Conservation (phyloP, 2,797 vertebrate species). For the Chelidonichthys spinosus region DNA sequence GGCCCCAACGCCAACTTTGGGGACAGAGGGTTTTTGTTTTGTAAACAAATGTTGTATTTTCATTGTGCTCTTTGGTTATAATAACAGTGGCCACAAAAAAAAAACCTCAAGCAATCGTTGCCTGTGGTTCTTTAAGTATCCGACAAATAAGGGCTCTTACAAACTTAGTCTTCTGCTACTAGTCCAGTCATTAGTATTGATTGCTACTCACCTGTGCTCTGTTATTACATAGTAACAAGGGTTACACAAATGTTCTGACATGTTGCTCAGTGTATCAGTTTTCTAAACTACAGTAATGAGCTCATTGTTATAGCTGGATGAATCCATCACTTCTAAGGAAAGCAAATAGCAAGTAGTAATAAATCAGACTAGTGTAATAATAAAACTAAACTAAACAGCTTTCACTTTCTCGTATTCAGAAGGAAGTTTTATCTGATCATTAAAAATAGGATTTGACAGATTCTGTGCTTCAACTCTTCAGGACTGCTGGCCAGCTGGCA, state of each 20-base stretch:
- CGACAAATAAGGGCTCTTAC: no score
- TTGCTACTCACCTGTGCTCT: no score
- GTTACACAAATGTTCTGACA: background rate
- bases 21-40: no score
- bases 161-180: no score
- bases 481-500: background rate
- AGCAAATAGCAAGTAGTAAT: background rate
- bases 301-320: background rate
- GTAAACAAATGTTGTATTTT: no score
- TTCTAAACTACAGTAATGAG: background rate
- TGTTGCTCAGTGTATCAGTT: background rate
- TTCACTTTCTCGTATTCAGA: background rate
- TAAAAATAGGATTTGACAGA: background rate
- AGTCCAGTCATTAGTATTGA: no score
- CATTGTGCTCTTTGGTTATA: no score
- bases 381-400: background rate
- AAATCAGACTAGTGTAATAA: background rate
- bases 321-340: background rate
- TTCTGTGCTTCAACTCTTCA: slow-evolving; percentile 8
- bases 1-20: no score
- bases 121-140: no score
- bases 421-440: background rate
- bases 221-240: no score
- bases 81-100: no score
- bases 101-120: no score